Evolutionary conservation across 2,113 vertebrate species (phyloP).

Genomic region (Haemorhous mexicanus): DNA sequence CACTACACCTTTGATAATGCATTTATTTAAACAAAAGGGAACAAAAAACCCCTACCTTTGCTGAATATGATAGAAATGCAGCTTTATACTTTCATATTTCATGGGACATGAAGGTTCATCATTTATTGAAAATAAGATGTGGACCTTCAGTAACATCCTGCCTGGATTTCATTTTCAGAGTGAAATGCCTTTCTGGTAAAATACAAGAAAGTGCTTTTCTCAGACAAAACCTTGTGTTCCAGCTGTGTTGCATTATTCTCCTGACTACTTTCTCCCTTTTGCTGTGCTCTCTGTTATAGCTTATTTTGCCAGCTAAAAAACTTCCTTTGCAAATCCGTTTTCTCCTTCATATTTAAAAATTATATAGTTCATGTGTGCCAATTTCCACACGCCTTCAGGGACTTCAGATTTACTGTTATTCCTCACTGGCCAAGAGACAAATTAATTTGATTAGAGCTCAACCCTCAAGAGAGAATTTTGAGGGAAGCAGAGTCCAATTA

Average conservation of each 20-base stretch:
- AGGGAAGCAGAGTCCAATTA: neutral
- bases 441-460: slow-evolving; percentile 26
- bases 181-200: slow-evolving; percentile 35
- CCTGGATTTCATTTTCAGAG: slow-evolving; percentile 36
- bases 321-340: neutral
- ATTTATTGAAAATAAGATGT: slow-evolving; percentile 64
- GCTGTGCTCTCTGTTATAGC: neutral
- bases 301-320: neutral
- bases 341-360: slow-evolving; percentile 27
- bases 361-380: neutral
- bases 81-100: slow-evolving; percentile 55
- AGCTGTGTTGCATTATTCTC: neutral
- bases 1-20: slow-evolving; percentile 63
- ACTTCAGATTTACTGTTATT: slow-evolving; percentile 40
- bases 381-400: slow-evolving; percentile 18
- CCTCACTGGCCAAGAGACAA: neutral
- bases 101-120: slow-evolving; percentile 48
- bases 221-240: neutral
- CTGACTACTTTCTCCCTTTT: neutral
- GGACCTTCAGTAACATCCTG: slow-evolving; percentile 23
- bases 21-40: slow-evolving; percentile 51
- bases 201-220: slow-evolving; percentile 4
- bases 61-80: slow-evolving; percentile 34
- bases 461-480: neutral
- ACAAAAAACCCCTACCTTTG: neutral